phyloP scores from a whole-genome alignment of 2,888 invertebrate species.

The Microchrysa polita region DNA sequence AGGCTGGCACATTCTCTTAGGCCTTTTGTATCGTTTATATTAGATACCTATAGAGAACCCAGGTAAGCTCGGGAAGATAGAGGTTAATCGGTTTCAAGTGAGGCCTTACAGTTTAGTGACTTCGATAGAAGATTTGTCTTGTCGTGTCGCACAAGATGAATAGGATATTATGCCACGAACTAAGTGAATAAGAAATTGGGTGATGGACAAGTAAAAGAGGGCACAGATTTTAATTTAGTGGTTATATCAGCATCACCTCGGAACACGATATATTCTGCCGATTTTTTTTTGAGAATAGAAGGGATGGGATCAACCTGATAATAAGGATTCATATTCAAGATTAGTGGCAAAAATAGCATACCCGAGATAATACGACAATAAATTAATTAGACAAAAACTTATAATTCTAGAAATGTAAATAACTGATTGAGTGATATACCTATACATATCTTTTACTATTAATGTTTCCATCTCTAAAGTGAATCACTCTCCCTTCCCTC shows the following conservation, averaged over 20 bases:
- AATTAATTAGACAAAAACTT: no score
- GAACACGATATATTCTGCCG: no score
- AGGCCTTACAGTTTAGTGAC: conserved; percentile 37
- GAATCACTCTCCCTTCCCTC: no score
- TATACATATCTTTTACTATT: no score
- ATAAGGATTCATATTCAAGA: no score
- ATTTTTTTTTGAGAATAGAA: no score
- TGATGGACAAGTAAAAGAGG: conserved; percentile 38
- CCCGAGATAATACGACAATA: no score
- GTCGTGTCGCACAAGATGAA: conserved; percentile 33
- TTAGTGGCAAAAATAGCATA: no score
- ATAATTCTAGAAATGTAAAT: no score
- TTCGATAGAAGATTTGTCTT: conserved; percentile 27
- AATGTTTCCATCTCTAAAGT: no score
- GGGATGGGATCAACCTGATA: no score
- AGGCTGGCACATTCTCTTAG: conserved; percentile 32
- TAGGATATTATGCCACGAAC: neutral
- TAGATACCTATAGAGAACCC: conserved; percentile 27
- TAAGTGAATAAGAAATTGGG: conserved; percentile 8
- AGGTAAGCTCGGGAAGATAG: conserved; percentile 45
- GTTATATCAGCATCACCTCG: neutral
- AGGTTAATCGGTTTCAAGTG: conserved; percentile 48
- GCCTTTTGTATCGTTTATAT: conserved; percentile 15
- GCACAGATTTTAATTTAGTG: conserved; percentile 34
- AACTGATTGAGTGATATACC: no score